Conservation (phyloP, 2,888 invertebrate genomes). For the Athrips mouffetella region DNA sequence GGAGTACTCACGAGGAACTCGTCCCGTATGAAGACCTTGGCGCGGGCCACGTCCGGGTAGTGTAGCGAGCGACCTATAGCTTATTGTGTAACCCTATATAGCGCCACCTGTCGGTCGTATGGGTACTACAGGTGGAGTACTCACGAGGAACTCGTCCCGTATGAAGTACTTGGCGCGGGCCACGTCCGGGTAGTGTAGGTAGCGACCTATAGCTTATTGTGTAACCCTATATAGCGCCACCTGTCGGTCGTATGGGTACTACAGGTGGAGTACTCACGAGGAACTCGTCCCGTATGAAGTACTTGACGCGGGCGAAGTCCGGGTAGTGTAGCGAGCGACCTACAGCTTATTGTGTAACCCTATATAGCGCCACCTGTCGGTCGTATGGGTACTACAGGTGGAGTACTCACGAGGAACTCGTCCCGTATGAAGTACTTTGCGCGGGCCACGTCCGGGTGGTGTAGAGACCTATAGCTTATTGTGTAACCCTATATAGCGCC, state of each 20-base stretch:
- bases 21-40: conserved; percentile 99
- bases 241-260: conserved; percentile 68
- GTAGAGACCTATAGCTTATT: too few relatives aligned
- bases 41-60: conserved; percentile 77
- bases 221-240: too few relatives aligned
- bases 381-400: neutral
- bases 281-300: neutral
- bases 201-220: too few relatives aligned
- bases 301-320: neutral
- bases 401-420: conserved; percentile 91
- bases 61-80: too few relatives aligned
- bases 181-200: conserved; percentile 88
- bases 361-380: too few relatives aligned
- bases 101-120: too few relatives aligned
- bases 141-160: conserved; percentile 99
- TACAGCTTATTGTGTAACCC: too few relatives aligned
- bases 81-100: too few relatives aligned
- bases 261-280: neutral
- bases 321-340: neutral
- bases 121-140: conserved; percentile 57
- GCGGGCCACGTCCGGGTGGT: conserved; percentile 89
- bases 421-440: conserved; percentile 96
- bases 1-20: conserved; percentile 94
- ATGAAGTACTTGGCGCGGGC: conserved; percentile 99
- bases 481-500: too few relatives aligned